Evolutionary conservation across 2,888 invertebrate species (phyloP), one percentile per base, ranked within the genome.

Genomic region (Brenthis hecate): DNA sequence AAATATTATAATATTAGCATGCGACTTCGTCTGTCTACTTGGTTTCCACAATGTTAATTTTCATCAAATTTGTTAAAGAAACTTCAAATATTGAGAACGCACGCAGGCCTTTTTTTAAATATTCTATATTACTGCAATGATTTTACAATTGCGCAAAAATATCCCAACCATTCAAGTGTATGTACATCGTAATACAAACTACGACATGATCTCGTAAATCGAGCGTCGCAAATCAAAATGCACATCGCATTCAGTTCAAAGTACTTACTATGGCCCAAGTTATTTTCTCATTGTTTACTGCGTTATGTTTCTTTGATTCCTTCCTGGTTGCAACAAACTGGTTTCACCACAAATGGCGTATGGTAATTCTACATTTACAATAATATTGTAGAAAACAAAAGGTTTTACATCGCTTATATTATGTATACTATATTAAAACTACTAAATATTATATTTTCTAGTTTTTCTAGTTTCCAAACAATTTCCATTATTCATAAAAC

Each of bases 281-380:
- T 77, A 75, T 43, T 77, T 74, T 72, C 71, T 68, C 65, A 78
- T 78, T 80, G 74, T 75, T 72, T 67, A 74, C 72, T 68, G 71
- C 65, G 77, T 72, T 81, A 77, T 77, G 69, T 62, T 70, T 62
- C 66, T 74, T 62, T 80, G 78, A 77, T 76, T 74, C 63, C 69
- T 80, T 81, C 80, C 81, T 78, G 74, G 76, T 76, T 70, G 66
- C 70, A 60, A 69, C 70, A 73, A 74, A 71, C 68, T 53, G 48
- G 73, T 72, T 58, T 70, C 32, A 73, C 65, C 71, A 62, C 68
- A 60, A 71, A 74, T 72, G 65, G 68, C 56, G 68, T 71, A 74
- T 73, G 74, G 65, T 74, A 74, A 75, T 72, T 71, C n/a, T n/a
- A 47, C 56, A 66, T 71, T 72, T 56, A 36, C 62, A 64, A 47